Evolutionary conservation across 2,888 invertebrate species (phyloP).

Genomic region (Sturmia bella): DNA sequence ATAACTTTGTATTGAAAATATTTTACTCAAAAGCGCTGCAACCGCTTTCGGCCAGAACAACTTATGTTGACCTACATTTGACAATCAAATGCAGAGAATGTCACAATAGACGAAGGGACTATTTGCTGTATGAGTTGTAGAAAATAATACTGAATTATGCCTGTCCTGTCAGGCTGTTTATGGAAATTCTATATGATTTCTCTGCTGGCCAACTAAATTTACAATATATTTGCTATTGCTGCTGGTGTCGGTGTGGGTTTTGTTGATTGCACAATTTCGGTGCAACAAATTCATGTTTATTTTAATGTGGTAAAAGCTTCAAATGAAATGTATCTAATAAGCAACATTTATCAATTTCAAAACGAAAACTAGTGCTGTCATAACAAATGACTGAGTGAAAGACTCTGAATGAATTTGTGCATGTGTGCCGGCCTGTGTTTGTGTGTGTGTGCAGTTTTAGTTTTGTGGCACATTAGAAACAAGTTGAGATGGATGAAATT

Average conservation of each 20-base stretch:
- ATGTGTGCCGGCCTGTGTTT: background rate
- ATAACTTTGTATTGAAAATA: too few species aligned
- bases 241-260: background rate
- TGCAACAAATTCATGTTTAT: constrained; percentile 10
- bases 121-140: constrained; percentile 6
- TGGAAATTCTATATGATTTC: constrained; percentile 2
- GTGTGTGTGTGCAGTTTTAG: constrained; percentile 5
- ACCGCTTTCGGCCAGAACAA: background rate
- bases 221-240: constrained; percentile 21
- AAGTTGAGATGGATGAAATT: constrained; percentile 50
- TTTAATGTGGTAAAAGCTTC: constrained; percentile 26
- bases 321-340: constrained; percentile 59
- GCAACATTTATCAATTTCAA: constrained; percentile 57
- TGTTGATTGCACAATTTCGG: background rate
- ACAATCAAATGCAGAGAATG: constrained; percentile 22
- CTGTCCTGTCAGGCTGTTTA: background rate
- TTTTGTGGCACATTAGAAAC: constrained; percentile 28
- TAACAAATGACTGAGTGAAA: constrained; percentile 23
- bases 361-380: constrained; percentile 41
- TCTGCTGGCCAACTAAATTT: background rate
- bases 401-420: constrained; percentile 5
- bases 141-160: constrained; percentile 16
- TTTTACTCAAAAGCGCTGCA: background rate
- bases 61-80: constrained; percentile 15
- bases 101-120: background rate